phyloP scores from a whole-genome alignment of 2,113 vertebrate species.

The Catharus fuscescens region DNA sequence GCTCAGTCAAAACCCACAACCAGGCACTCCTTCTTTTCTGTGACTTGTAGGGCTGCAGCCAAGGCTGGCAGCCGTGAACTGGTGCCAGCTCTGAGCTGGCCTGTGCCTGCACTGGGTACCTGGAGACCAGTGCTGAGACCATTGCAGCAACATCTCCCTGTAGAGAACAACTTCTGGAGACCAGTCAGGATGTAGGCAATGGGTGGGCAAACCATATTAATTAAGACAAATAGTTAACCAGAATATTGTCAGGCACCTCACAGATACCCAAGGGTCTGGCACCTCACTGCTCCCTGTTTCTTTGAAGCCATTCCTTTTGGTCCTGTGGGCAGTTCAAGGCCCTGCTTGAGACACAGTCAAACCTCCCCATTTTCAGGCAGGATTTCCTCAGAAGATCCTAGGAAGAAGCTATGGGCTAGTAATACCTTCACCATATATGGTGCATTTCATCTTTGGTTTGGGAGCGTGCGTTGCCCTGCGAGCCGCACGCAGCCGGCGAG shows the following conservation, averaged over 20 bases:
- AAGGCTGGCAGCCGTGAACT: accelerated
- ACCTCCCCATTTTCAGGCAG: neutral
- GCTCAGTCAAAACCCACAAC: neutral
- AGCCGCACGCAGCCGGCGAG: neutral
- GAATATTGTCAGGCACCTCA: neutral
- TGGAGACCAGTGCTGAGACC: neutral
- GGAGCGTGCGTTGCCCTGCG: accelerated
- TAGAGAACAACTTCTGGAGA: neutral
- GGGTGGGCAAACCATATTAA: neutral
- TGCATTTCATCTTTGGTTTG: neutral
- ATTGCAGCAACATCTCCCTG: neutral
- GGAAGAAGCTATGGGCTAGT: slow-evolving; percentile 1
- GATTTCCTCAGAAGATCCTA: neutral
- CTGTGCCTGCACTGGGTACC: neutral
- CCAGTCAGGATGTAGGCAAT: neutral
- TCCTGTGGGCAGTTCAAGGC: neutral
- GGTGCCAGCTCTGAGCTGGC: neutral
- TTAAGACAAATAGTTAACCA: neutral
- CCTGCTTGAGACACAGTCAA: neutral
- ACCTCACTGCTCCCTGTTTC: neutral
- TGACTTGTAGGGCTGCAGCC: accelerated
- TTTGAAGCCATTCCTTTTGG: neutral
- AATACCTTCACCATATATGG: slow-evolving; percentile 62
- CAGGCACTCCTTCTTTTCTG: neutral
- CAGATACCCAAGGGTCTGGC: neutral